A percentile compares a stretch with the other conserved stretches of the same genome.
Conservation (phyloP, 1,140 invertebrate species). For the Arctopsyche grandis region DNA sequence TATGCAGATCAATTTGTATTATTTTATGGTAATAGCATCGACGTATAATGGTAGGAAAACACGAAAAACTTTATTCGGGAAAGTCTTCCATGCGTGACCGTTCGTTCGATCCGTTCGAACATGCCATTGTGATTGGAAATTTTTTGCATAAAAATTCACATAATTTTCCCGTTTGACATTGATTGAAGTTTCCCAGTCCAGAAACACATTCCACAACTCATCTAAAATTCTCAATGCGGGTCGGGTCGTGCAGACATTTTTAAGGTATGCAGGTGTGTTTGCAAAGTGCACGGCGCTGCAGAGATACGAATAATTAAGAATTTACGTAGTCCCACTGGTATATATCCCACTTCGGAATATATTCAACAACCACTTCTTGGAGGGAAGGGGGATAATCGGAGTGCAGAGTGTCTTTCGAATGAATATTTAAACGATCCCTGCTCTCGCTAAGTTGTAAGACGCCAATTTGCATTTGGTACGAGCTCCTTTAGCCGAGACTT, state of each 20-base stretch:
- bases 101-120: too few species aligned
- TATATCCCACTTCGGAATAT: slow-evolving; percentile 1
- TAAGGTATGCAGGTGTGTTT: too few species aligned
- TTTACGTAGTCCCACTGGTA: not conserved
- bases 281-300: not conserved
- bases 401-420: slow-evolving; percentile 11
- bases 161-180: not conserved
- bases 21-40: slow-evolving; percentile 4
- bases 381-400: not conserved
- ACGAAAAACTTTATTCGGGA: not conserved
- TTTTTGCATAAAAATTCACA: too few species aligned
- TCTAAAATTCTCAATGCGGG: not conserved
- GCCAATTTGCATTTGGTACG: not conserved
- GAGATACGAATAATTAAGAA: not conserved
- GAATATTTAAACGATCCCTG: slow-evolving; percentile 14
- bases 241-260: not conserved
- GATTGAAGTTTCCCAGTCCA: not conserved
- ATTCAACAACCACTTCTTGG: not conserved
- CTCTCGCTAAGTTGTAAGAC: not conserved
- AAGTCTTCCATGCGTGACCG: too few species aligned
- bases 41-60: not conserved
- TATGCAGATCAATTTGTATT: slow-evolving; percentile 6
- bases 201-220: not conserved
- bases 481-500: not conserved
- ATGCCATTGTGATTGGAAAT: too few species aligned